Percentiles rank a stretch among this genome's conserved stretches.
phyloP scores from a whole-genome alignment of 2,113 vertebrate genomes.

The Potamarius usumacintae region DNA sequence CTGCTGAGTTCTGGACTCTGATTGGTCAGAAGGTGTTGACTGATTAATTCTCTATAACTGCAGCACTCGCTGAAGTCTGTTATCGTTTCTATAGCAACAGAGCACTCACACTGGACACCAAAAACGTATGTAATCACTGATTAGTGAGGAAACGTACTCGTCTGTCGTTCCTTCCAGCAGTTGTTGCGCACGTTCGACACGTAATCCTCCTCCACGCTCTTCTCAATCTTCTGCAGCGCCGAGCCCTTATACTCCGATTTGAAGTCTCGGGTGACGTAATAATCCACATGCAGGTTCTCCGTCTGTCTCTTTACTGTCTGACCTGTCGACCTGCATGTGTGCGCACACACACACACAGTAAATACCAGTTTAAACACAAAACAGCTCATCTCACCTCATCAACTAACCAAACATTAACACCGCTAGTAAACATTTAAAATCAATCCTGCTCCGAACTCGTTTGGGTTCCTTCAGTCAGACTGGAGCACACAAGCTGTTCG shows the following conservation, averaged over 20 bases:
- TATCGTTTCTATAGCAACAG: slow-evolving; percentile 12
- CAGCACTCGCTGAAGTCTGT: neutral
- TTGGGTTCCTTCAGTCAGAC: no score
- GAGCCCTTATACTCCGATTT: slow-evolving; percentile 90
- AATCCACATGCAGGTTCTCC: slow-evolving; percentile 86
- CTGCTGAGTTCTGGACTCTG: neutral
- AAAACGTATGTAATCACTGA: neutral
- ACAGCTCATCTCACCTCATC: neutral
- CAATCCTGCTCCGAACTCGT: no score
- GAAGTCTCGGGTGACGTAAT: slow-evolving; percentile 93
- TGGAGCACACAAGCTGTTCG: neutral
- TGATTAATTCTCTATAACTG: neutral
- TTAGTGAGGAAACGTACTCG: slow-evolving; percentile 79
- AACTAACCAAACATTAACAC: no score
- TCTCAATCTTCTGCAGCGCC: slow-evolving; percentile 90
- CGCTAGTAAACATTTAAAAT: no score
- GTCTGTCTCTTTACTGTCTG: slow-evolving; percentile 91
- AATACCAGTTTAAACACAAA: neutral
- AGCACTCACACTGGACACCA: neutral
- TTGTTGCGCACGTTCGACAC: slow-evolving; percentile 93
- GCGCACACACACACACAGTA: neutral
- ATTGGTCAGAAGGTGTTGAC: neutral
- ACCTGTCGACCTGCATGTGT: slow-evolving; percentile 80
- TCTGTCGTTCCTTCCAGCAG: slow-evolving; percentile 97
- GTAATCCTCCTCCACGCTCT: slow-evolving; percentile 96